Base-by-base conservation (phyloP, 2,888 invertebrate genomes). In the Amblyjoppa fuscipennis region DNA sequence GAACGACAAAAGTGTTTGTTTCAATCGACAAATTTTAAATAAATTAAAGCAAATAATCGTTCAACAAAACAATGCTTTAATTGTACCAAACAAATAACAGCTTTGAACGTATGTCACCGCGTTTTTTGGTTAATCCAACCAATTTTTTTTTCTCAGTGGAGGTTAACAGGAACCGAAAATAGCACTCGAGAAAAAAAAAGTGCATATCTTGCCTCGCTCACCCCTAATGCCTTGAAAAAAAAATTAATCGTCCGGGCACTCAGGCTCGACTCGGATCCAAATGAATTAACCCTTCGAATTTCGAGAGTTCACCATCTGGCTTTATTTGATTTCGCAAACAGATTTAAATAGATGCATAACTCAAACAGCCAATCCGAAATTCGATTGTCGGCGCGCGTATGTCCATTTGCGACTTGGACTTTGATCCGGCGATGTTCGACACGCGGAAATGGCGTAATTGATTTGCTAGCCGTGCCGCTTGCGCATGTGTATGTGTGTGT, bases 261-360 rank as follows among this genome's bases (percentile, higher is more conserved):
- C 25, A 34, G 25, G 34, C 49, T 53, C 34, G 38, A 45, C n/a
- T 66, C 20, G 45, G 56, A 28, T 16, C n/a, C 16, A 16, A 61
- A 5, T 53, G 66, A 59, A 61, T 61, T 61, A 66, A 45, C 20
- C 16, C 38, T 49, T 76, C 51, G 56, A 53, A 53, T 68, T 56
- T 77, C 77, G 51, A 68, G 64, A 31, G 75, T 28, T 9, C n/a
- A 16, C 56, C 61, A 64, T 64, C 31, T 64, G 53, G 38, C 38
- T 38, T 4, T 53, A 68, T 41, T 77, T 28, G 41, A 68, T 68
- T 77, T 31, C 28, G 68, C 20, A 68, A 77, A 53, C 38, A 34
- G 34, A 66, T 53, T 77, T 68, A 66, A 77, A 77, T 77, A n/a
- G 41, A 68, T 68, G 68, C 38, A 13, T 68, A 77, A 68, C 53